Conservation (phyloP, 2,888 invertebrate genomes). For the Orgyia antiqua region DNA sequence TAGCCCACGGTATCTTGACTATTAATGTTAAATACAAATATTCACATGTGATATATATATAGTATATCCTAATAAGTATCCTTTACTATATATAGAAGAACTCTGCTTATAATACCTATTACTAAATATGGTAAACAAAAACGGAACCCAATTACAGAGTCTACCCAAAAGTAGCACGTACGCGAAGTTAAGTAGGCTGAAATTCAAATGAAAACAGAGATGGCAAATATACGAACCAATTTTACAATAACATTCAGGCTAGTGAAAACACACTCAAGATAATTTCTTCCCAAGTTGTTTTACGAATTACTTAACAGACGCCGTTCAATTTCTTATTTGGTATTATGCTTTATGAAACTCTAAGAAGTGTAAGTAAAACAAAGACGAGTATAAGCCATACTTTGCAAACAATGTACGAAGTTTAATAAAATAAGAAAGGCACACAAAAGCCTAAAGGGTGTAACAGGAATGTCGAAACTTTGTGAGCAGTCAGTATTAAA, state of each 20-base stretch:
- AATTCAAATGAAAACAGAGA: too few relatives aligned
- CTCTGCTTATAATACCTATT: too few relatives aligned
- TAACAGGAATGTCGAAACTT: slow-evolving; percentile 16
- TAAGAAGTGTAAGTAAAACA: slow-evolving; percentile 8
- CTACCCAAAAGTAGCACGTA: too few relatives aligned
- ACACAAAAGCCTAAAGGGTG: slow-evolving; percentile 15
- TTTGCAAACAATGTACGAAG: slow-evolving; percentile 19
- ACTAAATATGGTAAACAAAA: too few relatives aligned
- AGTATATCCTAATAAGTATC: too few relatives aligned
- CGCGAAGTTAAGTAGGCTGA: too few relatives aligned
- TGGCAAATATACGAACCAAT: too few relatives aligned
- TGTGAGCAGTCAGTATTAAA: slow-evolving; percentile 9
- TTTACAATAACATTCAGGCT: slow-evolving; percentile 12
- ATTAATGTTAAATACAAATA: too few relatives aligned
- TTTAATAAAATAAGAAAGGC: slow-evolving; percentile 22
- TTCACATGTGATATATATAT: too few relatives aligned
- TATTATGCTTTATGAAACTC: slow-evolving; percentile 7
- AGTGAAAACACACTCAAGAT: slow-evolving; percentile 8
- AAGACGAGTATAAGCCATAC: slow-evolving; percentile 16
- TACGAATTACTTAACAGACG: slow-evolving; percentile 8
- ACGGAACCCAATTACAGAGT: too few relatives aligned
- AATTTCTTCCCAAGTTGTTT: slow-evolving; percentile 11
- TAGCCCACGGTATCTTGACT: too few relatives aligned
- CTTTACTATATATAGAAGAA: too few relatives aligned
- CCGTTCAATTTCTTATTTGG: slow-evolving; percentile 7